Evolutionary conservation across 1,140 invertebrate species (phyloP).

Genomic region (Archegozetes longisetosus): DNA sequence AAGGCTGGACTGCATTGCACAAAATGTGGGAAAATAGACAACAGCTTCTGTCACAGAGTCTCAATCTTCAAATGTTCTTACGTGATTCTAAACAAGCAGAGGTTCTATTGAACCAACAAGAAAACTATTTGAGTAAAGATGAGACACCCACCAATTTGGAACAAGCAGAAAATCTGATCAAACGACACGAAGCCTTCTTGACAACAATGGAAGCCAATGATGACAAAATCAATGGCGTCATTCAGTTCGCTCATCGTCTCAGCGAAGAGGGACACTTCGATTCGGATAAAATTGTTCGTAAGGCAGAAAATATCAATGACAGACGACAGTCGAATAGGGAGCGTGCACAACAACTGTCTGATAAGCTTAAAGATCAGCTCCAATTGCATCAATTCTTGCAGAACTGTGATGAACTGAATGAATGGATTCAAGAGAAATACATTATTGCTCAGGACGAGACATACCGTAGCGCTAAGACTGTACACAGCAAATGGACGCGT

Average conservation of each 20-base stretch:
- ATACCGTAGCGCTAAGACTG: constrained; percentile 91
- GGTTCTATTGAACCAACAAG: constrained; percentile 91
- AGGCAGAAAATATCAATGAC: constrained; percentile 83
- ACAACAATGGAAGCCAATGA: constrained; percentile 99
- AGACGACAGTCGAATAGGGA: constrained; percentile 70
- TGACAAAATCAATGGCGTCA: constrained; percentile 91
- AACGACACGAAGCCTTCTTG: constrained; percentile 94
- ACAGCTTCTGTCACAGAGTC: constrained; percentile 77
- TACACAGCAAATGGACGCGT: constrained; percentile 97
- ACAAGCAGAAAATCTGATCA: constrained; percentile 91
- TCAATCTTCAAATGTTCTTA: constrained; percentile 88
- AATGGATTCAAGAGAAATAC: constrained; percentile 98
- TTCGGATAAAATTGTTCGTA: constrained; percentile 85
- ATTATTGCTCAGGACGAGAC: constrained; percentile 97
- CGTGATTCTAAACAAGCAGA: constrained; percentile 94
- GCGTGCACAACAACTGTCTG: constrained; percentile 72
- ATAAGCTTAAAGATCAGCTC: constrained; percentile 82
- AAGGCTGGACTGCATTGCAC: constrained; percentile 95
- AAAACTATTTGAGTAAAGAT: constrained; percentile 83
- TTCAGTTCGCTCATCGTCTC: constrained; percentile 76
- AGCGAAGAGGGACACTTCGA: constrained; percentile 74
- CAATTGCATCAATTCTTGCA: constrained; percentile 91
- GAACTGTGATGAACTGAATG: constrained; percentile 80
- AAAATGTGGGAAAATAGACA: constrained; percentile 99
- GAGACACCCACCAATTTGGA: constrained; percentile 86